Evolutionary conservation across 2,888 invertebrate genomes (phyloP).

Genomic region (Crocallis elinguaria): DNA sequence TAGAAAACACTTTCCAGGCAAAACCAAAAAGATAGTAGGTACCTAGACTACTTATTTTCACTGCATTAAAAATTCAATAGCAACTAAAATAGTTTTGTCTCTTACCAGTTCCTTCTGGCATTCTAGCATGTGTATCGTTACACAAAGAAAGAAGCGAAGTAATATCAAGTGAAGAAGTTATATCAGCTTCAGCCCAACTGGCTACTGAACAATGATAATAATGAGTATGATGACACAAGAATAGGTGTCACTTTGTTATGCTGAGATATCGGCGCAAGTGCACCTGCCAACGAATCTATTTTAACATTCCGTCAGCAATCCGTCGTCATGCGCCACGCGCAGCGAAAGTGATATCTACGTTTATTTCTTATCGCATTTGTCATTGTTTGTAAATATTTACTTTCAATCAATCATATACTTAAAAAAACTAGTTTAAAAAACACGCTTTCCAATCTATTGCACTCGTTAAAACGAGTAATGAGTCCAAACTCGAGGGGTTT

Average conservation of each 20-base stretch:
- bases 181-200: neutral
- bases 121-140: too few relatives aligned
- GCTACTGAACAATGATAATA: neutral
- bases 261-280: neutral
- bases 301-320: constrained; percentile 5
- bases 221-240: constrained; percentile 1
- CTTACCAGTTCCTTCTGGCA: too few relatives aligned
- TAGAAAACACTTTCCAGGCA: too few relatives aligned
- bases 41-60: too few relatives aligned
- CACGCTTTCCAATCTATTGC: too few relatives aligned
- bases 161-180: too few relatives aligned
- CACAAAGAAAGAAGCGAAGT: too few relatives aligned
- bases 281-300: constrained; percentile 9
- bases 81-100: too few relatives aligned
- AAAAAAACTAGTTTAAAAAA: neutral
- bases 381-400: constrained; percentile 19
- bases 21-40: too few relatives aligned
- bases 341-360: constrained; percentile 5
- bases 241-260: constrained; percentile 10
- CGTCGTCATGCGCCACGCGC: constrained; percentile 12
- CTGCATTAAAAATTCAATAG: too few relatives aligned
- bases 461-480: too few relatives aligned
- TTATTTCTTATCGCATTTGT: constrained; percentile 7
- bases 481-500: too few relatives aligned
- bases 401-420: neutral